A percentile compares a stretch with the other conserved stretches of the same genome.
Evolutionary conservation across 2,113 vertebrate genomes (phyloP).

Genomic region (Maylandia zebra): DNA sequence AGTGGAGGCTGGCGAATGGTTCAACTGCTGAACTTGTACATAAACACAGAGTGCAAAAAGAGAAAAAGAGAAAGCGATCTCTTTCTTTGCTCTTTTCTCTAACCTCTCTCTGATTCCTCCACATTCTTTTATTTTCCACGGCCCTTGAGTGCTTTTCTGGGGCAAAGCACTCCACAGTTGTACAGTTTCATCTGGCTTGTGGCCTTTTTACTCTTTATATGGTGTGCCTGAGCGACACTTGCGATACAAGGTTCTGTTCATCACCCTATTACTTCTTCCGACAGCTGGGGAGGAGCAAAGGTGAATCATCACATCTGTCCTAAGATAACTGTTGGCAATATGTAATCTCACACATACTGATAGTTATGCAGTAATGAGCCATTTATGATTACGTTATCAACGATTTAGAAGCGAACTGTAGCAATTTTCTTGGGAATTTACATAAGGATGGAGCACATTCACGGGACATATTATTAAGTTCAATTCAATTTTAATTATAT

Average conservation of each 20-base stretch:
- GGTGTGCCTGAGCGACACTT: background rate
- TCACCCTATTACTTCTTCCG: background rate
- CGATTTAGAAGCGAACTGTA: accelerated
- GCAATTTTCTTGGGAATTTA: background rate
- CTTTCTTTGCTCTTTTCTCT: background rate
- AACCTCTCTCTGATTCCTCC: background rate
- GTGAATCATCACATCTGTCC: background rate
- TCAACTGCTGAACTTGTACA: slow-evolving; percentile 32
- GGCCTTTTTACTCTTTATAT: background rate
- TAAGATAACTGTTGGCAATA: background rate
- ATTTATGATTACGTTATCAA: background rate
- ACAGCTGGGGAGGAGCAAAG: background rate
- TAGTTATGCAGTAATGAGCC: background rate
- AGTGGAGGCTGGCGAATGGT: slow-evolving; percentile 14
- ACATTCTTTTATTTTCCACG: background rate
- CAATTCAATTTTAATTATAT: background rate
- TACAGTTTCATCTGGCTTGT: background rate
- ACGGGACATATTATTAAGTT: background rate
- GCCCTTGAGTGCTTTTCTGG: slow-evolving; percentile 1
- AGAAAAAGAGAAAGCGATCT: background rate
- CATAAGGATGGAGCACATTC: background rate
- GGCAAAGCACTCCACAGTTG: background rate
- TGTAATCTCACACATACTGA: background rate
- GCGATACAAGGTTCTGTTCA: background rate
- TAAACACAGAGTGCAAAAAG: slow-evolving; percentile 35